Base-by-base conservation (phyloP, 2,888 invertebrate genomes). In the Atethmia centrago region DNA sequence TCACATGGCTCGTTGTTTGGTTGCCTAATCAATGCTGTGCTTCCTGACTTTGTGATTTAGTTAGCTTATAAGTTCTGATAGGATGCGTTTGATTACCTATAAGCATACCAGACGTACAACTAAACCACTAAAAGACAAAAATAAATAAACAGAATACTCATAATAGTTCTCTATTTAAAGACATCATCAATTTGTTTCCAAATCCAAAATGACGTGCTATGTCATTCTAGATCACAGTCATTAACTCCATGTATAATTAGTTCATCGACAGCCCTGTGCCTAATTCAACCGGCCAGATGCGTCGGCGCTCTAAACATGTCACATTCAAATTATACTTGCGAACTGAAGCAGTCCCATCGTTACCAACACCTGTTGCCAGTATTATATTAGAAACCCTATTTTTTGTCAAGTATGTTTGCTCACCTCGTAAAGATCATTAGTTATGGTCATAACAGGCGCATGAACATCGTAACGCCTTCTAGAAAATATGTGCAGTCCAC, bases 381-480 rank as follows among this genome's bases (percentile, higher is more conserved):
- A 80, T 74, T 80, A 82, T 77, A 79, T 74, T 80, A 83, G 28
- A 31, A 74, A 64, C 81, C 81, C 81, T 76, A 68, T 85, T 82
- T 86, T 79, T 79, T 74, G 85, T 82, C 77, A 79, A 77, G 66
- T 45, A 31, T 58, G 47, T 82, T 58, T 51, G 49, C 40, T 69
- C 25, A 19, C 31, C 21, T 72, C 82, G 21, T 82, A 65, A 73
- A 71, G 58, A 62, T 25, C 42, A 55, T 76, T 58, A 56, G 61
- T 70, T 73, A 71, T 68, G 55, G 69, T 49, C 63, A 68, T 58
- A 82, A 62, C 73, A n/a, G 49, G 36, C 42, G 42, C 40, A 31
- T 42, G 40, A 62, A 58, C 65, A 45, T 69, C 58, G 28, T 72
- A 65, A 72, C 51, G 53, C 19, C 42, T 53, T 64, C 62, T 81